A percentile compares a stretch with the other conserved stretches of the same genome.
These are phyloP conservation scores for Amphiprion percula DNA, from an alignment of 2,113 vertebrate species.

Conservation along the genomic window DNA sequence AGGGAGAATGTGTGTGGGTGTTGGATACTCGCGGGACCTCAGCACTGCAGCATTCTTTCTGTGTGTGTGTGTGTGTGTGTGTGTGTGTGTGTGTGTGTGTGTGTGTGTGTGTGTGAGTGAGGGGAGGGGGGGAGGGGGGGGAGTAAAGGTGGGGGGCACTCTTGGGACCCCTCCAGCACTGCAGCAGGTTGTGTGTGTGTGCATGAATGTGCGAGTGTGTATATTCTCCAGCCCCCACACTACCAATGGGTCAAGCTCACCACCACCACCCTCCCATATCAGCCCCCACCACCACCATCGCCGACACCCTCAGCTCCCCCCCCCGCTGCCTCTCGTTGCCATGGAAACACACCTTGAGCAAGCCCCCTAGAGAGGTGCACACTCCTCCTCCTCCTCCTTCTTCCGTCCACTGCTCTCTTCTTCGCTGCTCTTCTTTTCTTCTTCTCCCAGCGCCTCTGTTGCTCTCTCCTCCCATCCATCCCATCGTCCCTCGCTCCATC, in stretches of 20 bases:
- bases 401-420: constrained; percentile 69
- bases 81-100: constrained; percentile 62
- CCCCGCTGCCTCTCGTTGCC: constrained; percentile 90
- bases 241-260: constrained; percentile 94
- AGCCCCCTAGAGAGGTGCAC: constrained; percentile 90
- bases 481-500: constrained; percentile 40
- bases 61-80: constrained; percentile 64
- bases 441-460: constrained; percentile 34
- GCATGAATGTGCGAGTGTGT: constrained; percentile 45
- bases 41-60: constrained; percentile 83
- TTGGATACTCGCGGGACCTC: constrained; percentile 77
- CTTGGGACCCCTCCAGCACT: constrained; percentile 86
- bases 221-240: constrained; percentile 87
- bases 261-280: constrained; percentile 72
- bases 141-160: constrained; percentile 82
- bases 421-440: constrained; percentile 35
- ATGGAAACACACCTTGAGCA: constrained; percentile 97
- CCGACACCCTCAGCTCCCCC: constrained; percentile 37
- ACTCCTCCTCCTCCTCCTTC: constrained; percentile 89
- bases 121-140: constrained; percentile 58
- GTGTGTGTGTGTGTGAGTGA: constrained; percentile 66
- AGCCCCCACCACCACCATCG: not conserved
- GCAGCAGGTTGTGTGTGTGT: constrained; percentile 80
- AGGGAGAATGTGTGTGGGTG: constrained; percentile 75
- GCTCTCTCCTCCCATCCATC: constrained; percentile 43